Percentiles rank a stretch among this genome's conserved stretches.
phyloP scores from a whole-genome alignment of 2,113 vertebrate species.

The Calyptomena viridis region DNA sequence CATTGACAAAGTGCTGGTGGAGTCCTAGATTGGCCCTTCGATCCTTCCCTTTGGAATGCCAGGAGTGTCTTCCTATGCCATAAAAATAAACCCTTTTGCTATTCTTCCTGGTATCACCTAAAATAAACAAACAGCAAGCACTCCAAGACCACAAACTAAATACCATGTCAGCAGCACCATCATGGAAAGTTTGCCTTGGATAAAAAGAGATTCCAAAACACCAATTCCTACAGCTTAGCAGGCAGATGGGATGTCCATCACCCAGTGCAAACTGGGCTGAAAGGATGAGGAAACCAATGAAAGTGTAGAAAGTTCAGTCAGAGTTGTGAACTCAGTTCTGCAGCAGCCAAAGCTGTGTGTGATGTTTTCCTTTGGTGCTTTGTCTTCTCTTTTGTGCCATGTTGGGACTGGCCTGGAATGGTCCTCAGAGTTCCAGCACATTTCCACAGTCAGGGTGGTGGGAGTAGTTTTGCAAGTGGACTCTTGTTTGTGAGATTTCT shows the following conservation, averaged over 20 bases:
- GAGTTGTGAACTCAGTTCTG: neutral
- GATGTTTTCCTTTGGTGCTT: neutral
- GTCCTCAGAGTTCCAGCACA: neutral
- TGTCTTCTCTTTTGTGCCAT: neutral
- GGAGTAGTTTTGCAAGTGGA: neutral
- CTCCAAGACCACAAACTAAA: slow-evolving; percentile 40
- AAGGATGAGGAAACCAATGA: neutral
- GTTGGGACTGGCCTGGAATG: neutral
- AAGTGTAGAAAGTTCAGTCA: slow-evolving; percentile 14
- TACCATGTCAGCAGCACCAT: slow-evolving; percentile 38
- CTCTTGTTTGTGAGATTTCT: neutral
- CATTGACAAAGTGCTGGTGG: neutral
- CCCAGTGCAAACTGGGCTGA: neutral
- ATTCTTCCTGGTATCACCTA: slow-evolving; percentile 4
- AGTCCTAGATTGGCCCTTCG: neutral
- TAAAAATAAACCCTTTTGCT: slow-evolving; percentile 22
- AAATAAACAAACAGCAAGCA: slow-evolving; percentile 23
- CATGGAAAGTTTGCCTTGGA: slow-evolving; percentile 25
- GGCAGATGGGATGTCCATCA: neutral
- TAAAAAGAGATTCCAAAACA: slow-evolving; percentile 34
- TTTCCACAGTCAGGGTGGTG: neutral
- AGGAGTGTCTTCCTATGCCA: neutral
- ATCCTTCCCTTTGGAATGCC: neutral
- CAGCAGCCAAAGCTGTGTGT: neutral
- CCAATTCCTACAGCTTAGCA: neutral